phyloP scores from a whole-genome alignment of 2,113 vertebrate genomes.

The Ascaphus truei region DNA sequence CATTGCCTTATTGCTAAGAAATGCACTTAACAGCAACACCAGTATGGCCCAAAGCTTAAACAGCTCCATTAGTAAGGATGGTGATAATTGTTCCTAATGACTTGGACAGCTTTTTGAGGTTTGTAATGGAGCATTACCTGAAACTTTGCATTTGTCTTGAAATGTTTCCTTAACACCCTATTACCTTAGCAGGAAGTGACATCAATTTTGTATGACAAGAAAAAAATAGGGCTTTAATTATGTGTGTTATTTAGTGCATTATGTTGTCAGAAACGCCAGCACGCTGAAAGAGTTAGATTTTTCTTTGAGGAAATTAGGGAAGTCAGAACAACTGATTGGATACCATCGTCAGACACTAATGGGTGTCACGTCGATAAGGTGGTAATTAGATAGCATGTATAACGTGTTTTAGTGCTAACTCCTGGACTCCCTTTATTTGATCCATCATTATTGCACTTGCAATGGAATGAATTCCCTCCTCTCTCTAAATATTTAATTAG shows the following conservation, averaged over 20 bases:
- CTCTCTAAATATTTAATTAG: conserved; percentile 73
- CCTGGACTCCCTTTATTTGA: conserved; percentile 57
- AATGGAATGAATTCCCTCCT: conserved; percentile 53
- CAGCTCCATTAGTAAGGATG: background rate
- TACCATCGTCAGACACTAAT: conserved; percentile 70
- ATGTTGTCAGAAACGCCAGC: conserved; percentile 32
- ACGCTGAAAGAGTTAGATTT: conserved; percentile 25
- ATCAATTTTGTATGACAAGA: conserved; percentile 35
- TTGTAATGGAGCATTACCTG: conserved; percentile 6
- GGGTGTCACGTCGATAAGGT: conserved; percentile 72
- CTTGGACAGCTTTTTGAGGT: background rate
- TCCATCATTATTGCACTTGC: conserved; percentile 70
- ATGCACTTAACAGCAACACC: background rate
- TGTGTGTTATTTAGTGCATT: conserved; percentile 42
- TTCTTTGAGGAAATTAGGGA: conserved; percentile 57
- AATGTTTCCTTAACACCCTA: background rate
- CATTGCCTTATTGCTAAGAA: background rate
- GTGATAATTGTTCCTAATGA: background rate
- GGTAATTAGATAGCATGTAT: conserved; percentile 67
- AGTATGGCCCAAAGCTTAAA: background rate
- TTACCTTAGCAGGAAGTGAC: conserved; percentile 45
- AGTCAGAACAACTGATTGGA: conserved; percentile 68
- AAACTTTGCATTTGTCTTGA: background rate
- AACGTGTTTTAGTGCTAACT: conserved; percentile 73
- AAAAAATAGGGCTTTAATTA: background rate